Percentiles rank a stretch among this genome's conserved stretches.
These are phyloP conservation scores for Sphaeramia orbicularis DNA, from an alignment of 2,797 vertebrate genomes.

Conservation along the genomic window DNA sequence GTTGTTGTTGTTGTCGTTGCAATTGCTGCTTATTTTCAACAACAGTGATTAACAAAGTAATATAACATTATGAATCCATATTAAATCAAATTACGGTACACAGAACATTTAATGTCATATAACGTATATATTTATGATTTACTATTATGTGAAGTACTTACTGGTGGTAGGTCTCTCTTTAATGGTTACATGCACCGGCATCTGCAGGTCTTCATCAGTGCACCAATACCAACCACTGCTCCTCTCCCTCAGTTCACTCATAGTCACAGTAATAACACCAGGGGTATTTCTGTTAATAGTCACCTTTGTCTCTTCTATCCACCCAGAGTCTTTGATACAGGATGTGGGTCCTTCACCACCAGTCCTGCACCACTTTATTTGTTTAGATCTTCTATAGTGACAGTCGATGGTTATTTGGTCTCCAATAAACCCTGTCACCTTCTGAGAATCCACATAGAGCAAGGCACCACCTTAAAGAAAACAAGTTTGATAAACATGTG, in stretches of 20 bases:
- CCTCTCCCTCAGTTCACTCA: too few species aligned
- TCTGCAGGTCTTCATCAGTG: too few species aligned
- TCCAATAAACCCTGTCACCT: background rate
- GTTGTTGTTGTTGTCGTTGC: background rate
- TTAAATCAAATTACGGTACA: too few species aligned
- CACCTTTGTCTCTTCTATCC: constrained; percentile 11
- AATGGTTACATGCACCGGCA: too few species aligned
- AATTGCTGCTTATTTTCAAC: background rate
- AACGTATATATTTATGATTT: too few species aligned
- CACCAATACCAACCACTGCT: too few species aligned
- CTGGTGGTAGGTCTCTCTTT: too few species aligned
- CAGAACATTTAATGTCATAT: too few species aligned
- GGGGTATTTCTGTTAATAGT: constrained; percentile 5
- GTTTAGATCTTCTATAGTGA: background rate
- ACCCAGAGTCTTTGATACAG: constrained; percentile 18
- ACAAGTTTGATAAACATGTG: too few species aligned
- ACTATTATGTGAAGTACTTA: too few species aligned
- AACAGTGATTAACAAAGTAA: too few species aligned
- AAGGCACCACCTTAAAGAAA: background rate
- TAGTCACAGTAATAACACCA: too few species aligned
- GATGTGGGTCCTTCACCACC: background rate
- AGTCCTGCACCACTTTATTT: constrained; percentile 46
- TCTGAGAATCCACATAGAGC: constrained; percentile 1
- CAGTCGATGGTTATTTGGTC: background rate
- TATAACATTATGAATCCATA: constrained; percentile 53